A percentile compares a stretch with the other conserved stretches of the same genome.
Conservation (phyloP, 2,888 invertebrate genomes). For the Eupithecia vulgata region DNA sequence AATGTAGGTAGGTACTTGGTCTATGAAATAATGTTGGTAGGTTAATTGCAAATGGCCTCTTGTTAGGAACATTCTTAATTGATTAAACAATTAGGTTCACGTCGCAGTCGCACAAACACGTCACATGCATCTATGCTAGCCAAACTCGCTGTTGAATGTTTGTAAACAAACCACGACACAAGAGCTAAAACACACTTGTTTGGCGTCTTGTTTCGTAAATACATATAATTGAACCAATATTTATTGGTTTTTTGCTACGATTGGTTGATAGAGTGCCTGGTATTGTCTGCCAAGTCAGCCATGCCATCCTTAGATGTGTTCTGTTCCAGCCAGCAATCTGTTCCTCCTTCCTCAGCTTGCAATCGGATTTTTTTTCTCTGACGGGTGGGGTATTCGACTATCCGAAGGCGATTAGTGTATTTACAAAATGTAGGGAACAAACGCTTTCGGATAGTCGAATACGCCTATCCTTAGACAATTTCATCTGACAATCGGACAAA, state of each 20-base stretch:
- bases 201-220: too few species aligned
- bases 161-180: neutral
- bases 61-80: neutral
- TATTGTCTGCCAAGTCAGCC: neutral
- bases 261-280: neutral
- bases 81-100: constrained; percentile 7
- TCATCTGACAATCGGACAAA: too few species aligned
- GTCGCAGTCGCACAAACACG: neutral
- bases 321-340: neutral
- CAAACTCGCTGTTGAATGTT: too few species aligned
- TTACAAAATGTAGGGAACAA: too few species aligned
- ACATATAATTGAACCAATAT: too few species aligned
- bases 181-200: too few species aligned
- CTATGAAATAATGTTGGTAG: neutral
- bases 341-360: too few species aligned
- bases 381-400: too few species aligned
- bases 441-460: too few species aligned
- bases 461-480: too few species aligned
- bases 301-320: neutral
- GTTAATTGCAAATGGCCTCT: neutral
- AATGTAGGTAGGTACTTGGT: neutral
- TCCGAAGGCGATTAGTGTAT: too few species aligned
- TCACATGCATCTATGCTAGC: neutral
- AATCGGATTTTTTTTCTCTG: too few species aligned
- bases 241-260: neutral